Evolutionary conservation across 2,113 vertebrate species (phyloP).

Genomic region (Aspiorhynchus laticeps): DNA sequence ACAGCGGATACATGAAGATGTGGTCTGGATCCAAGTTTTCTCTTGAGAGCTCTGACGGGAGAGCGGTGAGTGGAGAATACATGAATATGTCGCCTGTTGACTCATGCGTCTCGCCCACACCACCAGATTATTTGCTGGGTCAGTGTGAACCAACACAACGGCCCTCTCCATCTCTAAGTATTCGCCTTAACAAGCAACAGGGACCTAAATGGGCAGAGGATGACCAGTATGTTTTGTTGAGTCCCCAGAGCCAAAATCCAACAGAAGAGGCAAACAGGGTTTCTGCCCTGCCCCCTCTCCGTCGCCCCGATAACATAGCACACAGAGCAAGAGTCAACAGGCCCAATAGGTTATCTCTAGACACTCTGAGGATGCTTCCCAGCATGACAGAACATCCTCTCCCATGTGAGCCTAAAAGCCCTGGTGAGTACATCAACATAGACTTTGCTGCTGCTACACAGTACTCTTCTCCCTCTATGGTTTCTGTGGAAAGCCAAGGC

Average conservation of each 20-base stretch:
- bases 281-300: constrained; percentile 71
- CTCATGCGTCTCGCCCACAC: constrained; percentile 69
- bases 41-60: constrained; percentile 80
- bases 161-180: constrained; percentile 74
- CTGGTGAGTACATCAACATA: constrained; percentile 95
- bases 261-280: constrained; percentile 76
- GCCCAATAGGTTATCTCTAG: constrained; percentile 88
- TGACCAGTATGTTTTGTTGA: constrained; percentile 89
- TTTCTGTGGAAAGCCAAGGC: constrained; percentile 66
- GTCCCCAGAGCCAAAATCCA: constrained; percentile 80
- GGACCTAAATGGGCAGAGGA: constrained; percentile 69
- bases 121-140: constrained; percentile 73
- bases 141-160: constrained; percentile 60
- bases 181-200: constrained; percentile 65
- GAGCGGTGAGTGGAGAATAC: constrained; percentile 83
- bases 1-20: constrained; percentile 94
- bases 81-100: constrained; percentile 93
- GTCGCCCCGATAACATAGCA: constrained; percentile 73
- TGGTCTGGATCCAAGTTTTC: constrained; percentile 86
- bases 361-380: constrained; percentile 82
- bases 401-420: constrained; percentile 87
- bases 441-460: constrained; percentile 79
- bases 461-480: constrained; percentile 65
- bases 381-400: constrained; percentile 88
- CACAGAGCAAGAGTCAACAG: constrained; percentile 76